These are phyloP conservation scores for Leptinotarsa rubiginosa DNA, from an alignment of 2,888 invertebrate species.

Conservation along the genomic window DNA sequence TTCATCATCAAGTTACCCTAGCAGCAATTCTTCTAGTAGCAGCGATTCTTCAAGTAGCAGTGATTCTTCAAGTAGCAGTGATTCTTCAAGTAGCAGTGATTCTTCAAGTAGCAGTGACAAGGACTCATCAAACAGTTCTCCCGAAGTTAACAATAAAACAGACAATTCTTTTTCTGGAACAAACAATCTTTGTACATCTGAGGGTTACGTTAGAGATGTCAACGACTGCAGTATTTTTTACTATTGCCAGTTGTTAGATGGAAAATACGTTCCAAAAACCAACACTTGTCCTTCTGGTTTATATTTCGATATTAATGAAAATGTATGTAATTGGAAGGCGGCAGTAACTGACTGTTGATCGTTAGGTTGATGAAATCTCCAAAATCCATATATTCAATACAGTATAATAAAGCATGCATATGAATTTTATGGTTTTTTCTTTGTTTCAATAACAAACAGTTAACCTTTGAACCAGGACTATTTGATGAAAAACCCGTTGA, in stretches of 20 bases:
- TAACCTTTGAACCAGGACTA: no score
- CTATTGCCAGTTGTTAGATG: conserved; percentile 57
- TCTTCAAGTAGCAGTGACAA: neutral
- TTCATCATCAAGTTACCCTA: no score
- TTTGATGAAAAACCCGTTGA: no score
- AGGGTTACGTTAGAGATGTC: conserved; percentile 66
- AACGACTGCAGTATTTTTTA: conserved; percentile 66
- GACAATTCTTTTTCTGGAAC: neutral
- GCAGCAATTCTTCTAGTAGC: no score
- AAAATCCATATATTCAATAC: neutral
- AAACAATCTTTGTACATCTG: conserved; percentile 57
- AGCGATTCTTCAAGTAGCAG: no score
- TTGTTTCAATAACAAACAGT: neutral
- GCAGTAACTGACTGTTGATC: conserved; percentile 13
- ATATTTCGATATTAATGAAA: conserved; percentile 19
- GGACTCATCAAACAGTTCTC: conserved; percentile 3
- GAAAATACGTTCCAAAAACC: neutral
- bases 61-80: neutral
- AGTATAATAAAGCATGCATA: neutral
- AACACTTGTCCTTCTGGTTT: conserved; percentile 20
- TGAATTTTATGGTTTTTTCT: neutral
- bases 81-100: conserved; percentile 1
- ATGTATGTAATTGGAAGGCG: conserved; percentile 22
- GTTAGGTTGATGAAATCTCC: neutral
- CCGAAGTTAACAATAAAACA: neutral